Evolutionary conservation across 2,797 vertebrate species (phyloP).

Genomic region (Alauda arvensis): DNA sequence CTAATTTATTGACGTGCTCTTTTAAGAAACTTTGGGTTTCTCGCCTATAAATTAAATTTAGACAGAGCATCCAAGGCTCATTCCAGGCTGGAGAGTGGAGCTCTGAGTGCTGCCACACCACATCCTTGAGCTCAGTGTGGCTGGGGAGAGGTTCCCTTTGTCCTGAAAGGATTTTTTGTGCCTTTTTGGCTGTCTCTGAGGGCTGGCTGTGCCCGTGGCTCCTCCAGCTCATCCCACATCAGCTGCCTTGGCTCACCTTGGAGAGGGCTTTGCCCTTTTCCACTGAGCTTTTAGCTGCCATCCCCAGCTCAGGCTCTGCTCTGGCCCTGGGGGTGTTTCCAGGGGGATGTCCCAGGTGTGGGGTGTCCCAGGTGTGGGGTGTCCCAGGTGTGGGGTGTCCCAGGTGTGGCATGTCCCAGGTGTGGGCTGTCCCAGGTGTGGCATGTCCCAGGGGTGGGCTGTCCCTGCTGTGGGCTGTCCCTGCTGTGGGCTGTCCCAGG

Average conservation of each 20-base stretch:
- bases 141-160: not conserved
- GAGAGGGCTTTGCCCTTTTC: not conserved
- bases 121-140: not conserved
- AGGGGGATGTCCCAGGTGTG: not conserved
- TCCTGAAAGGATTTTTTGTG: not conserved
- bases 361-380: not conserved
- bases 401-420: not conserved
- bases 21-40: constrained; percentile 15
- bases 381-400: not conserved
- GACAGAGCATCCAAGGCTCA: constrained; percentile 4
- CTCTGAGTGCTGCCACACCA: not conserved
- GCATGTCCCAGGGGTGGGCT: not conserved
- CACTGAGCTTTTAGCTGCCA: not conserved
- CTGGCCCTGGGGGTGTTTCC: fast-evolving
- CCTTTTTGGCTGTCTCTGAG: not conserved
- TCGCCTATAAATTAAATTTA: constrained; percentile 34
- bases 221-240: not conserved
- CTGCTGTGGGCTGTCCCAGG: not conserved
- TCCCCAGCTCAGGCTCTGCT: not conserved
- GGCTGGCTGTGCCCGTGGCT: not conserved
- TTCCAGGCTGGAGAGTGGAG: not conserved
- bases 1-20: constrained; percentile 39
- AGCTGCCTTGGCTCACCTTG: not conserved
- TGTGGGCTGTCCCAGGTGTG: not conserved
- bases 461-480: not conserved